Conservation (phyloP, 2,797 vertebrate species). For the Rhinoraja longicauda region DNA sequence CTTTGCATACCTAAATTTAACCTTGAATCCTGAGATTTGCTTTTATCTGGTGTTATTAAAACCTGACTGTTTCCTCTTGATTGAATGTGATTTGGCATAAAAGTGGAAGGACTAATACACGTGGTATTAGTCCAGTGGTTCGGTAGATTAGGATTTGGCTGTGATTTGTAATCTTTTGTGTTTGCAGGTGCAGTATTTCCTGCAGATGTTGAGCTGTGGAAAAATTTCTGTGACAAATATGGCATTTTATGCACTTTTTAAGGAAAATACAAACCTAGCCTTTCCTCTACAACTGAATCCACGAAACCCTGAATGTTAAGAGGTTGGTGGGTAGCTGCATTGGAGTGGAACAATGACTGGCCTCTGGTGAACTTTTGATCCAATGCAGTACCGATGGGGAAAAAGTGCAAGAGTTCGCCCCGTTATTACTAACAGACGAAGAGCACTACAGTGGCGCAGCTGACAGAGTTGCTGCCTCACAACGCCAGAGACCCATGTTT, state of each 20-base stretch:
- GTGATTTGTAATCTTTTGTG: not conserved
- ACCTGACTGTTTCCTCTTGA: not conserved
- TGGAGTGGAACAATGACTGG: not conserved
- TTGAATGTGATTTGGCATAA: not conserved
- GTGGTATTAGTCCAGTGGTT: not conserved
- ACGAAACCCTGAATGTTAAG: not conserved
- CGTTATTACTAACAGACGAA: not conserved
- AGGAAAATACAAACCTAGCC: not conserved
- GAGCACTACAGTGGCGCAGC: too few relatives aligned
- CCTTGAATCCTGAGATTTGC: not conserved
- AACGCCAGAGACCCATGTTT: too few relatives aligned
- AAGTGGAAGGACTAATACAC: not conserved
- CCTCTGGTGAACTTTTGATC: not conserved
- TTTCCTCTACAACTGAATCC: not conserved
- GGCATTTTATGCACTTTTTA: not conserved
- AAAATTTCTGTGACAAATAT: not conserved
- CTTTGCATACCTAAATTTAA: not conserved
- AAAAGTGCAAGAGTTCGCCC: not conserved
- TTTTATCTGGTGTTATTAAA: not conserved
- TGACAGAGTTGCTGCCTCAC: too few relatives aligned
- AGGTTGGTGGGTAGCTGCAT: not conserved
- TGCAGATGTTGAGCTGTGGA: conserved; percentile 9
- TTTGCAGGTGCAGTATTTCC: not conserved
- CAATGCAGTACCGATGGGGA: not conserved
- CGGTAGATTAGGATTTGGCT: not conserved